Evolutionary conservation across 2,113 vertebrate species (phyloP).

Genomic region (Paramisgurnus dabryanus): DNA sequence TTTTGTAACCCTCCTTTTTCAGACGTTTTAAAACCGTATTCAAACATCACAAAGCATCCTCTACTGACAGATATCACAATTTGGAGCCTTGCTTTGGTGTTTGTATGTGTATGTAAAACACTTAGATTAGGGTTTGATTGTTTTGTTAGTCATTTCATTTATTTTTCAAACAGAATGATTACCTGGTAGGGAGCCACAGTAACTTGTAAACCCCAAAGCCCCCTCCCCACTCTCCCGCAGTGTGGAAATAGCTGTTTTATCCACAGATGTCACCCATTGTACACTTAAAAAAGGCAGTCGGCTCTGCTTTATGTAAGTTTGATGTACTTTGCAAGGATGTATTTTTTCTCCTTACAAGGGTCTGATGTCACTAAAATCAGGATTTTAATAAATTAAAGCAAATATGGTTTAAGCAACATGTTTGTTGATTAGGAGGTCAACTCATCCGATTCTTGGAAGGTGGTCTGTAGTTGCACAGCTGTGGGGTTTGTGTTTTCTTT

Average conservation of each 20-base stretch:
- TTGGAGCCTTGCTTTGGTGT: slow-evolving; percentile 62
- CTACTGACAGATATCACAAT: slow-evolving; percentile 63
- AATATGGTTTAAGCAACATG: not conserved
- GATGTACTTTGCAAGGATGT: not conserved
- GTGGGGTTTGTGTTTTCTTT: slow-evolving; percentile 21
- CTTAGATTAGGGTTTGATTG: slow-evolving; percentile 68
- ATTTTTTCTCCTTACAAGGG: not conserved
- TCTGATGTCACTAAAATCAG: not conserved
- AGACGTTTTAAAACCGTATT: slow-evolving; percentile 39
- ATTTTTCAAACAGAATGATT: slow-evolving; percentile 74
- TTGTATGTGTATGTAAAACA: slow-evolving; percentile 61
- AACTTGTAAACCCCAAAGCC: not conserved
- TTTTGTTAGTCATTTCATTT: slow-evolving; percentile 74
- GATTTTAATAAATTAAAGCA: not conserved
- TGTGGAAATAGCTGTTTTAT: slow-evolving; percentile 16
- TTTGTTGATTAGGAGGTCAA: slow-evolving; percentile 6
- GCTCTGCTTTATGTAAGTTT: not conserved
- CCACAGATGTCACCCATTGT: slow-evolving; percentile 25
- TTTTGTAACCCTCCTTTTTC: slow-evolving; percentile 26
- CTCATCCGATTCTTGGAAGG: not conserved
- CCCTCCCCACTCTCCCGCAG: not conserved
- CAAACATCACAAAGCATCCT: slow-evolving; percentile 60
- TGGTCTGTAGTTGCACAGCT: slow-evolving; percentile 33
- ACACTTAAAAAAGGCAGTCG: not conserved
- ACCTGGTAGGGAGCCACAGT: slow-evolving; percentile 62